Evolutionary conservation across 2,888 invertebrate genomes (phyloP).

Genomic region (Pammene aurita): DNA sequence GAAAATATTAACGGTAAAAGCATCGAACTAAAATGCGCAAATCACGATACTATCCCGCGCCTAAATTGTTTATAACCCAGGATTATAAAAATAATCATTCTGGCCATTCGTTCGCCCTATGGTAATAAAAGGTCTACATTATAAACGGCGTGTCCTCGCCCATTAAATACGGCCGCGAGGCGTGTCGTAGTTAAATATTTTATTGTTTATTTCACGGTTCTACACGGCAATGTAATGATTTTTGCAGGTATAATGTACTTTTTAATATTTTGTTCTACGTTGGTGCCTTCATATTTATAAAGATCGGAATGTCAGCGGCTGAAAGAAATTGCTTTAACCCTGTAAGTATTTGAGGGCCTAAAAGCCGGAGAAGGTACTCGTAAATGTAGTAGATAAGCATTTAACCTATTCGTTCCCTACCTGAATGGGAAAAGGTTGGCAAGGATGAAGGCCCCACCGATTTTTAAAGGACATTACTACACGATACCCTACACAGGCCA

Average conservation of each 20-base stretch:
- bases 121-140: constrained; percentile 75
- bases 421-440: not conserved
- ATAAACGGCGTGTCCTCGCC: constrained; percentile 73
- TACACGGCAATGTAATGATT: constrained; percentile 70
- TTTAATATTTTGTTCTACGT: not conserved
- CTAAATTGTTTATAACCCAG: constrained; percentile 24
- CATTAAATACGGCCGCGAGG: constrained; percentile 65
- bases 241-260: constrained; percentile 54
- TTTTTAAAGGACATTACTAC: too few species aligned
- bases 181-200: constrained; percentile 76
- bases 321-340: not conserved
- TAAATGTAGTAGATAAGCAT: not conserved
- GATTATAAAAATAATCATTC: constrained; percentile 39
- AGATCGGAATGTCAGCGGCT: too few species aligned
- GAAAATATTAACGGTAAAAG: not conserved
- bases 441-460: too few species aligned
- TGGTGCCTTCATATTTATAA: too few species aligned
- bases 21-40: not conserved
- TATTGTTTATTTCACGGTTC: constrained; percentile 74
- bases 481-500: not conserved
- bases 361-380: not conserved
- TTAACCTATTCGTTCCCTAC: not conserved
- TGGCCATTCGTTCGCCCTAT: constrained; percentile 55
- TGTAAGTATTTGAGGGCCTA: not conserved
- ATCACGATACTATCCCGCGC: not conserved